Evolutionary conservation across 2,113 vertebrate genomes (phyloP).

Genomic region (Neoarius graeffei): DNA sequence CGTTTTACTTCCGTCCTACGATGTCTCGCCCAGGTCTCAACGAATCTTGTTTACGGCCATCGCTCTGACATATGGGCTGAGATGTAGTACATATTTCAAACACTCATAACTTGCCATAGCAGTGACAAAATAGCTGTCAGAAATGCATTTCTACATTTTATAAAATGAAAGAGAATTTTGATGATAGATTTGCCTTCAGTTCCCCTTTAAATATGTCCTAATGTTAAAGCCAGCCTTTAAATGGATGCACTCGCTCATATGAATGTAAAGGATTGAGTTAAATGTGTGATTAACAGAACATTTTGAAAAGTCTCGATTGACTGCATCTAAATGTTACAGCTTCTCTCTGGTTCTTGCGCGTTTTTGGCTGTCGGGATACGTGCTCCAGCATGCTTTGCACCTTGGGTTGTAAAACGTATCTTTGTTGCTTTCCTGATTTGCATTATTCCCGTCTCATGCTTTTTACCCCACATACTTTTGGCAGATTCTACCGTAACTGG

Average conservation of each 20-base stretch:
- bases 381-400: constrained; percentile 61
- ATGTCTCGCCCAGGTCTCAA: too few species aligned
- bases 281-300: not conserved
- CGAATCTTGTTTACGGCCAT: too few species aligned
- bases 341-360: not conserved
- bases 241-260: too few species aligned
- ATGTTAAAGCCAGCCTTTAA: not conserved
- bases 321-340: constrained; percentile 27
- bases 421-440: constrained; percentile 13
- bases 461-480: not conserved
- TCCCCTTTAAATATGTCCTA: not conserved
- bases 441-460: constrained; percentile 34
- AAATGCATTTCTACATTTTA: too few species aligned
- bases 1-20: too few species aligned
- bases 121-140: too few species aligned
- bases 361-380: constrained; percentile 47
- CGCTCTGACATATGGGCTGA: too few species aligned
- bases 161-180: too few species aligned
- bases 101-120: too few species aligned
- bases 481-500: too few species aligned
- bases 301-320: not conserved
- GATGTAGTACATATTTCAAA: too few species aligned
- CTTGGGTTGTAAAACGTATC: constrained; percentile 52
- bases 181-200: too few species aligned
- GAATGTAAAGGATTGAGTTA: not conserved